Evolutionary conservation across 1,140 invertebrate genomes (phyloP).

Genomic region (Heliconius hewitsoni): DNA sequence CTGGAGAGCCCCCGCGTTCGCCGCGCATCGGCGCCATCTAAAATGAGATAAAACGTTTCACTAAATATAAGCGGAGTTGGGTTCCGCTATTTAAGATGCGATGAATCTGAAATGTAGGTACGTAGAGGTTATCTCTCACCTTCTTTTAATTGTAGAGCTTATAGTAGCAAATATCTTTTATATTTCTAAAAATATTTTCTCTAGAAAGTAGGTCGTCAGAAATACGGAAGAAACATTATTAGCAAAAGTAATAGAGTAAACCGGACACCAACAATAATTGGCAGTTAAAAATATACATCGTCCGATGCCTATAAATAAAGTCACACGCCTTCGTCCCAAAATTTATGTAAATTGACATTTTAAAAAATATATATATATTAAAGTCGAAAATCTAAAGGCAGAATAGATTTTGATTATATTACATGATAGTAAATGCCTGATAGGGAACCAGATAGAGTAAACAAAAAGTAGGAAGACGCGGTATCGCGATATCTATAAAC

Average conservation of each 20-base stretch:
- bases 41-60: not conserved
- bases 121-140: not conserved
- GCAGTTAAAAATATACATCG: slow-evolving; percentile 25
- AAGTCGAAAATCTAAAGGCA: not conserved
- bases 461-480: not conserved
- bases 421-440: not conserved
- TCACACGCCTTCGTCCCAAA: not conserved
- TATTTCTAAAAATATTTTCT: not conserved
- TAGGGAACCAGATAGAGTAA: not conserved
- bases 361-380: not conserved
- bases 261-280: slow-evolving; percentile 24
- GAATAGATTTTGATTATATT: not conserved
- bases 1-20: slow-evolving; percentile 74
- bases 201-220: not conserved
- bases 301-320: slow-evolving; percentile 23
- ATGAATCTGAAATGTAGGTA: not conserved
- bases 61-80: not conserved
- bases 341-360: not conserved
- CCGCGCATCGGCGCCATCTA: slow-evolving; percentile 79
- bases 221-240: not conserved
- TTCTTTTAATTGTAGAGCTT: not conserved
- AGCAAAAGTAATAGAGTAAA: not conserved
- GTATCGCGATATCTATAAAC: slow-evolving; percentile 9
- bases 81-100: not conserved
- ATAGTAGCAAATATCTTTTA: not conserved